A percentile compares a stretch with the other conserved stretches of the same genome.
phyloP scores from a whole-genome alignment of 2,888 invertebrate species.

The Cylloceria caligata region DNA sequence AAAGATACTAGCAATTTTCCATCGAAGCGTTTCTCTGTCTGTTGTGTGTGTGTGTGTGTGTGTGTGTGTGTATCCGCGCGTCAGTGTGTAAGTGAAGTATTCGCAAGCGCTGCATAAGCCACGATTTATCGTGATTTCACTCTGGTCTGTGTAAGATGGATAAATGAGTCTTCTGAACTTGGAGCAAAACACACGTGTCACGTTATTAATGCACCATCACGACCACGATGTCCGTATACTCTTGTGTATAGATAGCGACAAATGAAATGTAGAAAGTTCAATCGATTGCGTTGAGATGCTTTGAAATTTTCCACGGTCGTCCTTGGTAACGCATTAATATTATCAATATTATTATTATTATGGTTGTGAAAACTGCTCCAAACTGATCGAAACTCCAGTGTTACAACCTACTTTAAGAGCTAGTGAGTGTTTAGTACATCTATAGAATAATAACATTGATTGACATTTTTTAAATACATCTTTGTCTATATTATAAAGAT shows the following conservation, averaged over 20 bases:
- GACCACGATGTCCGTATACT: constrained; percentile 1
- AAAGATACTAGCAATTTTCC: constrained; percentile 71
- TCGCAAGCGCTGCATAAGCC: not conserved
- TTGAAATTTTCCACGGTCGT: constrained; percentile 1
- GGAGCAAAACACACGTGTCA: constrained; percentile 2
- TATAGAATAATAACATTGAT: no score
- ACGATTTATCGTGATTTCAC: constrained; percentile 52
- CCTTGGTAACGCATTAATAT: not conserved
- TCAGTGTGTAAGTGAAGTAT: no score
- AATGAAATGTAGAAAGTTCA: constrained; percentile 18
- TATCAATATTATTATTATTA: not conserved
- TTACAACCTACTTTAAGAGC: no score
- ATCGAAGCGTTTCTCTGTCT: not conserved
- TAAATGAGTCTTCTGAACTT: constrained; percentile 52
- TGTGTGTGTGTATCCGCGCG: no score
- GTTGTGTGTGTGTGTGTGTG: not conserved
- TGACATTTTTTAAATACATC: no score
- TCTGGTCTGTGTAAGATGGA: constrained; percentile 32
- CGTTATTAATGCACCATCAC: constrained; percentile 28
- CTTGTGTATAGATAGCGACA: not conserved
- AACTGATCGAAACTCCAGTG: not conserved
- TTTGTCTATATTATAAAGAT: no score
- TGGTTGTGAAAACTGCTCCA: not conserved
- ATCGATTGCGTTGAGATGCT: not conserved
- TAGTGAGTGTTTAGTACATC: no score